Percentiles rank a stretch among this genome's conserved stretches.
Evolutionary conservation across 2,113 vertebrate species (phyloP).

Genomic region (Aplodontia rufa): DNA sequence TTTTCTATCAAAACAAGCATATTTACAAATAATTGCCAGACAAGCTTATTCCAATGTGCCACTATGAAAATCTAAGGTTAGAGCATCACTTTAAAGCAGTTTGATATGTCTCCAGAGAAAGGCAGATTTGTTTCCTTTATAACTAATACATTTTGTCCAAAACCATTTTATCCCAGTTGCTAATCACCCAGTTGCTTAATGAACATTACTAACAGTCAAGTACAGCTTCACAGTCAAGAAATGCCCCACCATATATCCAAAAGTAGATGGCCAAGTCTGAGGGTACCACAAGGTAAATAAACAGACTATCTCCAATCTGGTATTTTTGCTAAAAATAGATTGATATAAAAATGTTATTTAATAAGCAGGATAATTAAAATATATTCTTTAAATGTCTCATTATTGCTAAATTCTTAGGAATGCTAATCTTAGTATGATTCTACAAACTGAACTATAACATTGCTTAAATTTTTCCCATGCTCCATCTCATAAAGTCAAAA

Average conservation of each 20-base stretch:
- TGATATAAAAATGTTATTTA: slow-evolving; percentile 21
- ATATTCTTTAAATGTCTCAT: not conserved
- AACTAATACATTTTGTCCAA: not conserved
- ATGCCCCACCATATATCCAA: not conserved
- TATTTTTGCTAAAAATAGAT: not conserved
- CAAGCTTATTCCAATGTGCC: not conserved
- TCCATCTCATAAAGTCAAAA: slow-evolving; percentile 15
- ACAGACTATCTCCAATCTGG: not conserved
- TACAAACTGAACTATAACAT: not conserved
- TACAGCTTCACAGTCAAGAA: slow-evolving; percentile 24
- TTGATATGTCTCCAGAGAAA: slow-evolving; percentile 1
- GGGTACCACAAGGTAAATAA: not conserved
- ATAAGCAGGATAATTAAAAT: slow-evolving; percentile 17
- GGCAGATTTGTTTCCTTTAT: not conserved
- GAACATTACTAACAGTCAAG: slow-evolving; percentile 38
- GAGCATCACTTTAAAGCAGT: not conserved
- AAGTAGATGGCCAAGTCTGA: not conserved
- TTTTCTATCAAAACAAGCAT: not conserved
- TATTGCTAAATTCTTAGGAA: not conserved
- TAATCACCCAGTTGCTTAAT: not conserved
- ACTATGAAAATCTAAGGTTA: not conserved
- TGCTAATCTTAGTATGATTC: not conserved
- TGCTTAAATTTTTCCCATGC: slow-evolving; percentile 19
- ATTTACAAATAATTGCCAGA: not conserved
- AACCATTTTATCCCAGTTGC: not conserved